phyloP scores from a whole-genome alignment of 2,888 invertebrate species.

The Molorchus minor region DNA sequence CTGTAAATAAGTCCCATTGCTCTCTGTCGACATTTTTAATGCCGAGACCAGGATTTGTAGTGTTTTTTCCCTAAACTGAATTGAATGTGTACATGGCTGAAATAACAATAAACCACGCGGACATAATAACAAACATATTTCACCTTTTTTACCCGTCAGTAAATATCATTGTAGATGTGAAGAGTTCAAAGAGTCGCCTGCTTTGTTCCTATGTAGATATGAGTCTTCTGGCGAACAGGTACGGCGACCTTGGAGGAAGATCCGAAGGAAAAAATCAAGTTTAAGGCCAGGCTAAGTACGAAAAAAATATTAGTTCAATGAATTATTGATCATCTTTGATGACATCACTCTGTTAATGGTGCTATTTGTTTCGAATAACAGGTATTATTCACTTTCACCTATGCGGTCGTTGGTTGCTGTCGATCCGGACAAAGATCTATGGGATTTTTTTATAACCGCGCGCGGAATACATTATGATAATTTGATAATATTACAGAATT shows the following conservation, averaged over 20 bases:
- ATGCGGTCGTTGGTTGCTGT: too few species aligned
- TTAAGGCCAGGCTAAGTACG: conserved; percentile 11
- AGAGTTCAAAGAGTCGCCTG: conserved; percentile 2
- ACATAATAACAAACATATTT: not conserved
- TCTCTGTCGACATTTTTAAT: conserved; percentile 13
- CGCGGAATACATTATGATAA: too few species aligned
- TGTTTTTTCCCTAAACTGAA: not conserved
- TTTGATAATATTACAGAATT: too few species aligned
- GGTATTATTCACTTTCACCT: conserved; percentile 8
- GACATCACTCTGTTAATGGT: conserved; percentile 18
- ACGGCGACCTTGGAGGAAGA: conserved; percentile 6
- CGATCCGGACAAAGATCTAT: too few species aligned
- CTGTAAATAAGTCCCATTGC: too few species aligned
- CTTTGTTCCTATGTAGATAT: not conserved
- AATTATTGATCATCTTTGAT: conserved; percentile 13
- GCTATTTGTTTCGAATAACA: conserved; percentile 7
- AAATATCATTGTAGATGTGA: not conserved
- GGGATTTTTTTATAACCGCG: too few species aligned
- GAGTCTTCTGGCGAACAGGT: conserved; percentile 11
- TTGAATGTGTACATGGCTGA: conserved; percentile 2
- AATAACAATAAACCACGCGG: conserved; percentile 7
- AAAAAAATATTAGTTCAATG: conserved; percentile 22
- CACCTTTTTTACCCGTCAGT: not conserved
- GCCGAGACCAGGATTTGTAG: conserved; percentile 4
- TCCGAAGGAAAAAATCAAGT: conserved; percentile 15